Base-by-base conservation (phyloP, 2,888 invertebrate species). In the Dione juno region DNA sequence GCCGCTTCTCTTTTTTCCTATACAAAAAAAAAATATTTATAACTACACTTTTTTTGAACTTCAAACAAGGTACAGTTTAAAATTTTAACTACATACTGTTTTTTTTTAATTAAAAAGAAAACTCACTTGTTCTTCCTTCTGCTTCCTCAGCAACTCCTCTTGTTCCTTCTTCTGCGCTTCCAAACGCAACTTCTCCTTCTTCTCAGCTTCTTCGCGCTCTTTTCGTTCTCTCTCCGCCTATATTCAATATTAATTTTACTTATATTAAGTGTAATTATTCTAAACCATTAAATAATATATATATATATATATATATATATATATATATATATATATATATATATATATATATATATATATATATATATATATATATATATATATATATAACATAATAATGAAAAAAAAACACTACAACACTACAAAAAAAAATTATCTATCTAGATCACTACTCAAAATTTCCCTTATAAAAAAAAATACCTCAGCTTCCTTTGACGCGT, bases 151-250 rank as follows among this genome's bases (percentile, higher is more conserved):
- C 70, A 98, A 87, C 86, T 99, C 99, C 76, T 97, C 97, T 84
- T 98, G 97, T 67, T 98, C 95, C 74, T 96, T 96, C 82, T 97
- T 94, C 83, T 95, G 95, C 7, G 94, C 94, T 80, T 96, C 96
- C 14, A 95, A 92, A 73, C 97, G 94, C 41, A 97, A 93, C 83
- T 96, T 97, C 92, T 98, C 97, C 74, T 95, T 95, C 86, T 97
- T 96, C 66, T 98, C 98, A 5, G 96, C 95, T 82, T 99, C 99
- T 80, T 98, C 98, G 11, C 98, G 94, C 84, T 98, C 98, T 86
- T 98, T 98, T 3, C 98, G 94, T 82, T 99, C 98, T 37, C 98
- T 94, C 84, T 99, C 99, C 78, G 99, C 99, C 82, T 97, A 63
- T 28, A 54, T 54, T 16, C 8, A 40, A 11, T 2, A 57, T 16